Base-by-base conservation (phyloP, 2,888 invertebrate species). In the Epirrhoe alternata region DNA sequence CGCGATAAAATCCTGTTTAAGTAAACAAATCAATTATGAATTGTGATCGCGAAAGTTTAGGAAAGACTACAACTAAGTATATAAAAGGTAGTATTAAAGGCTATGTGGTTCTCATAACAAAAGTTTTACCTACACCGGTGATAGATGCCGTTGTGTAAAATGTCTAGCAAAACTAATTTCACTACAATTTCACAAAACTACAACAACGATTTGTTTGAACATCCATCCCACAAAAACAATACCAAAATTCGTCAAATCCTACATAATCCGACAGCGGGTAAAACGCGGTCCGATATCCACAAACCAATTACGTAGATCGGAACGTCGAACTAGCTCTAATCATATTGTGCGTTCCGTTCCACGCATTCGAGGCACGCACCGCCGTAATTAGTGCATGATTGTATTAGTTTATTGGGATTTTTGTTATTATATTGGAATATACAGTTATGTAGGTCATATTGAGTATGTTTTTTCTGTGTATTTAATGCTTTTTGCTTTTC, bases 361-460 rank as follows among this genome's bases (percentile, higher is more conserved):
- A 64, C 72, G 72, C 68, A 70, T 62, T 64, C 70, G 7, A 35
- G 66, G 63, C 72, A 72, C 72, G 72, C 66, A 51, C 68, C 14
- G 12, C 45, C 50, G 24, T 60, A 24, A 65, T 65, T 65, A 65
- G 55, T 47, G 56, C 64, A 50, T 50, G 59, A 38, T 56, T 60
- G 31, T 60, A 47, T 56, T 60, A 51, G 30, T n/a, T 56, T 65
- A 60, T 65, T 65, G 60, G 54, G 30, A 54, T 35, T 47, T 55
- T 60, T 60, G 6, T 50, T 33, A 16, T 10, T 30, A 14, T 54
- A 50, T 49, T 49, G 17, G 47, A 51, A 35, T 14, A 16, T 3
- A 17, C 42, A 56, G 17, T 4, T 12, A 12, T 51, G 30, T 24
- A 47, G 47, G 12, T 12, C 12, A 12, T 24, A 24, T 24, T 24